Evolutionary conservation across 37 sponge, comb jelly and placozoan genomes (phyloP), one percentile per base, ranked within the genome.

Genomic region (Bolinopsis microptera): DNA sequence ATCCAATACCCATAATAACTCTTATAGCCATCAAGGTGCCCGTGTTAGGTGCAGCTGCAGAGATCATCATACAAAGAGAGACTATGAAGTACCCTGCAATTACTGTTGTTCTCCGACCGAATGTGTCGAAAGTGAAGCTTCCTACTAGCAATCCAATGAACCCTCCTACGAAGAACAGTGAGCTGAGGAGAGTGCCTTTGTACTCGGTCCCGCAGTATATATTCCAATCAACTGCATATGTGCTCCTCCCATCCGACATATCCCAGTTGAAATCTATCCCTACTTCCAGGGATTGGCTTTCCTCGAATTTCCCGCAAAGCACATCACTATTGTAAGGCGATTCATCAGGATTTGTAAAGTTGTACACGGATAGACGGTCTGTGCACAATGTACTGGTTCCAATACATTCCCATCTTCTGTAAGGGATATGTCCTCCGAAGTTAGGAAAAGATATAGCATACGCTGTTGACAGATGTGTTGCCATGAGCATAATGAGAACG

Each of bases 241-340:
- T 33, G 5, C 28, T 86, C 2, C 61, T 38, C 34, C 36, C 36
- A 27, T 27, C 25, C 1, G 90, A 8, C 27, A 77, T 22, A 33
- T 77, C 80, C 90, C 90, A 86, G 25, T 27, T 34, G 39, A 41
- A 41, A 27, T 86, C 90, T 48, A 16, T 38, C 61, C 61, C 61
- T 0, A 26, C n/a, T 1, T 16, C 36, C 80, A 77, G 34, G 21
- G 35, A 34, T 1, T 1, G 18, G 13, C 13, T 48, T 0, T 86
- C 90, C 18, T 25, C 61, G 38, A 39, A 35, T 32, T 77, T 27
- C 35, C 80, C 80, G 31, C 90, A 86, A 40, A 86, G 26, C 90
- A 40, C 41, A 1, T 86, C 36, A 35, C 61, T 86, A 25, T 86
- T 86, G 90, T 86, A 86, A 30, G 90, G 90, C 30, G 90, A 86